Evolutionary conservation across 2,113 vertebrate genomes (phyloP).

Genomic region (Pterocles burchelli): DNA sequence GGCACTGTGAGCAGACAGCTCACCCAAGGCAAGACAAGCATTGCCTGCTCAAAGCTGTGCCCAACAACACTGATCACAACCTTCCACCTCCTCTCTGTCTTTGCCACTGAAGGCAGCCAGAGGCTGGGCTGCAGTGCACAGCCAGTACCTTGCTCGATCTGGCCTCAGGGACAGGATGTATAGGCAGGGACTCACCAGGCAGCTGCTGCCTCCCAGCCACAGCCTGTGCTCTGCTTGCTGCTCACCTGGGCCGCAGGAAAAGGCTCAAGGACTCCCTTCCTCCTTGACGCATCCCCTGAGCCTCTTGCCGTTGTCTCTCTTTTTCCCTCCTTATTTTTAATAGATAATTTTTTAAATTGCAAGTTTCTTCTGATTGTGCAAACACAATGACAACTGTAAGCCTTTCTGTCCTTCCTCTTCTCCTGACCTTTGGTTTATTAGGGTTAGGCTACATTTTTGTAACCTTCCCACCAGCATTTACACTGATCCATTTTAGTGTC

Average conservation of each 20-base stretch:
- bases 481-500: neutral
- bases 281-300: fast-evolving
- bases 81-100: neutral
- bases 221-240: neutral
- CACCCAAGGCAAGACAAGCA: neutral
- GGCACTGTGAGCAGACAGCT: neutral
- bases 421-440: neutral
- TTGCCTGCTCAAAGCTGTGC: neutral
- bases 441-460: neutral
- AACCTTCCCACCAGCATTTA: neutral
- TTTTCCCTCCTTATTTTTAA: neutral
- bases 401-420: neutral
- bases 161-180: fast-evolving
- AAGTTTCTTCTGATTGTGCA: neutral
- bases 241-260: neutral
- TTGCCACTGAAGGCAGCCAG: neutral
- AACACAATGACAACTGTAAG: neutral
- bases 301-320: neutral
- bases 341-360: neutral
- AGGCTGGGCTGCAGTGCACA: neutral
- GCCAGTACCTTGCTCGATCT: neutral
- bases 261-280: neutral
- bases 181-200: fast-evolving
- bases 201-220: neutral
- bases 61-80: neutral